A percentile compares a stretch with the other conserved stretches of the same genome.
Evolutionary conservation across 2,888 invertebrate species (phyloP).

Genomic region (Noctua comes): DNA sequence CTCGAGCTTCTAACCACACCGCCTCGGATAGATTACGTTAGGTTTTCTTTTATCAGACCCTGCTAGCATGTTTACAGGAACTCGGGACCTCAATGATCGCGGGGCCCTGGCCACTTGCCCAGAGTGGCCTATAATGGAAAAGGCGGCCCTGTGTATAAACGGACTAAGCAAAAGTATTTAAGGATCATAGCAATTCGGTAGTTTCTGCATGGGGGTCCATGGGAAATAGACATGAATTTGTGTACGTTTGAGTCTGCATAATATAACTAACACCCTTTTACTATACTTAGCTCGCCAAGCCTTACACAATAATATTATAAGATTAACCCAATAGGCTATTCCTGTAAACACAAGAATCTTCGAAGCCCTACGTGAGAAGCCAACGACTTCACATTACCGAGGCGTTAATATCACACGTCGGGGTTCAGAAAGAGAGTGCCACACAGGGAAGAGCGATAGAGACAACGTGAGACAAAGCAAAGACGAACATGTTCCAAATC

Average conservation of each 20-base stretch:
- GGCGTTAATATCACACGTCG: constrained; percentile 1
- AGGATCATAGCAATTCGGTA: neutral
- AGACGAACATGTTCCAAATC: neutral
- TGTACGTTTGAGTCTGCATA: neutral
- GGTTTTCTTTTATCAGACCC: too few species aligned
- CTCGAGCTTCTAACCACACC: too few species aligned
- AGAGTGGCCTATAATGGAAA: neutral
- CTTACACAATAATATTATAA: constrained; percentile 32
- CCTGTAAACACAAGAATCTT: constrained; percentile 23
- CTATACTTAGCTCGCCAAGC: neutral
- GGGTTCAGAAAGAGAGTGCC: neutral
- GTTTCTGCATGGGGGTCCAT: neutral
- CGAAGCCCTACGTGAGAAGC: constrained; percentile 45
- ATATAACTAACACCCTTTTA: constrained; percentile 11
- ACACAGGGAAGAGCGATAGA: neutral
- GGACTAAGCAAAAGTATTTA: neutral
- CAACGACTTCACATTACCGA: constrained; percentile 13
- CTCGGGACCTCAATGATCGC: neutral
- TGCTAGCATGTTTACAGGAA: too few species aligned
- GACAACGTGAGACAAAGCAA: neutral
- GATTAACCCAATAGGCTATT: constrained; percentile 30
- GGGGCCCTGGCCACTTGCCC: neutral
- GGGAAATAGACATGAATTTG: neutral
- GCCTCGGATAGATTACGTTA: too few species aligned
- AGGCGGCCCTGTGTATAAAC: neutral